These are phyloP conservation scores for Zoanthus gigantus DNA, from an alignment of 92 coral and sea anemone genomes.

Conservation along the genomic window DNA sequence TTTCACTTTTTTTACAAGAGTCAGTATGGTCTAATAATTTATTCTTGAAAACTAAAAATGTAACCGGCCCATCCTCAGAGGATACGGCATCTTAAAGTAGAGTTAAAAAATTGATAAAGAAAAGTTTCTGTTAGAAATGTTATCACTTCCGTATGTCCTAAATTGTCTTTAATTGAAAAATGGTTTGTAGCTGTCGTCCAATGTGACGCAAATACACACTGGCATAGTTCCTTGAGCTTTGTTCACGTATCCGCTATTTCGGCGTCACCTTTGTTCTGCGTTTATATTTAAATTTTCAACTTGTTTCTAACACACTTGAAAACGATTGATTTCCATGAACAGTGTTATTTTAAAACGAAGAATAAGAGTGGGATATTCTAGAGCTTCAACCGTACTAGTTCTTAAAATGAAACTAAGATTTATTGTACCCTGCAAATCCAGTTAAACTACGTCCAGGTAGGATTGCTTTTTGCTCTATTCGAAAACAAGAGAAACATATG, in stretches of 20 bases:
- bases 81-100: no score
- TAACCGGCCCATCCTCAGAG: no score
- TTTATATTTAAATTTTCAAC: background rate
- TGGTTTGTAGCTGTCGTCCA: background rate
- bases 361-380: background rate
- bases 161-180: no score
- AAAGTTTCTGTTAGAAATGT: no score
- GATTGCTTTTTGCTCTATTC: no score
- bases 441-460: no score
- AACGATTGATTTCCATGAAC: background rate
- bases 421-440: background rate
- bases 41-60: no score
- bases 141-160: no score
- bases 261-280: background rate
- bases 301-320: background rate
- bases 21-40: no score
- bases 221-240: background rate
- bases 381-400: background rate
- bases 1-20: no score
- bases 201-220: background rate
- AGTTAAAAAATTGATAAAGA: no score
- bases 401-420: background rate
- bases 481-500: no score
- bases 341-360: background rate
- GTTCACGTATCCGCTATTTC: conserved; percentile 17